Evolutionary conservation across 2,797 vertebrate genomes (phyloP), one percentile per base, ranked within the genome.

Genomic region (Myotis myotis): DNA sequence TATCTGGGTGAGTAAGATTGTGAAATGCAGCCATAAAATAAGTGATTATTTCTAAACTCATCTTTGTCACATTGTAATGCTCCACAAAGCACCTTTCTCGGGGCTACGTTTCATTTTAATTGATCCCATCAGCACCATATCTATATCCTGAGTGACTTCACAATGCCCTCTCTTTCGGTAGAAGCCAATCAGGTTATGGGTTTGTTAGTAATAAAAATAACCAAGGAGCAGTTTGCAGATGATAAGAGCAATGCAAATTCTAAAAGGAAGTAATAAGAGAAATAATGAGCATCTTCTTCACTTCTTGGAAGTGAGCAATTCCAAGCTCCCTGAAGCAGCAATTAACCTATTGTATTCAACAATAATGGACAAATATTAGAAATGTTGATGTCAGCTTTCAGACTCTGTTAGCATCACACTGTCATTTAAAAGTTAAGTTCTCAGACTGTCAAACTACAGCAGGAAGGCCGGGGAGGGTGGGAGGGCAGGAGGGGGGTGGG

Each of bases 201-300:
- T 93, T 97, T 94, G 41, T 92, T 87, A 87, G 90, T 80, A 89
- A 93, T 87, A 94, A 97, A 96, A 95, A 94, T 92, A 83, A 97
- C 82, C 55, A 78, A 94, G 82, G 30, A 96, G 88, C 71, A 53
- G 47, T 93, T 75, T 81, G 41, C 76, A 38, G 47, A 71, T 87
- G 75, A 79, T 68, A 94, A 94, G 44, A 93, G 82, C 53, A 87
- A 93, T 74, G 82, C 47, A 96, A 57, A 93, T 93, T 97, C 92
- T 76, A 88, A 78, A 96, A 60, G 90, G 92, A 96, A 88, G 51
- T 89, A 95, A 84, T 93, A 91, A 95, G 68, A 93, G 16, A 90
- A 95, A 89, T 91, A 97, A 96, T 64, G 15, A 96, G 71, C 81
- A 78, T 79, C 71, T 20, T 87, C 36, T 11, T 88, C 12, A 33